Evolutionary conservation across 2,113 vertebrate species (phyloP), one percentile per base, ranked within the genome.

Genomic region (Amphiprion ocellaris): DNA sequence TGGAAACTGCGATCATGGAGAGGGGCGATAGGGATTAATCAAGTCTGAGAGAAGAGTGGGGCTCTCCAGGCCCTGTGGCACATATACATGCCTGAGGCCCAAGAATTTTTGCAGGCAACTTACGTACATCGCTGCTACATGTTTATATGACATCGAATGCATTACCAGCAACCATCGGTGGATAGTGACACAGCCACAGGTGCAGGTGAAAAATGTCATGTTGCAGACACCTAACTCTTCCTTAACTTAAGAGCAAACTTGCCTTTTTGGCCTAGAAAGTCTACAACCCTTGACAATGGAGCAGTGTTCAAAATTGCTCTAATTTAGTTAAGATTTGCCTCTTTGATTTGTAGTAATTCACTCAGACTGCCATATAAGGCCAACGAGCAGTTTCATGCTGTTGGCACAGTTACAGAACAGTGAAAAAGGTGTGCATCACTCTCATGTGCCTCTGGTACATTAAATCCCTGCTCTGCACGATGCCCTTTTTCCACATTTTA

Each of bases 21-120:
- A 81, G 86, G 73, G 84, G 80, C 77, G 82, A 90, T 81, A 77
- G 90, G 86, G 88, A 94, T 94, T 94, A 93, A 94, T 94, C 83
- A 92, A 86, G 83, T 90, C 89, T 81, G 77, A 76, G 85, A 81
- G 81, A 84, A 73, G 79, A 84, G 80, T 76, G 72, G 85, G 68
- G 69, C 76, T 88, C 89, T 87, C 63, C 63, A 41, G 56, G 74
- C 55, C 77, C 52, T 53, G 44, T 26, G 75, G 79, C 59, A 26
- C 66, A 80, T 61, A 61, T 30, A 70, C 63, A 65, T 79, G 60
- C 46, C 78, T n/a, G 23, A 62, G 60, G 59, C 73, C 73, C 64
- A 74, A 83, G 54, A 68, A 67, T 69, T 83, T 56, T 4, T 8
- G 23, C 21, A 21, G 61, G 44, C 47, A 77, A 68, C 37, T 73